Evolutionary conservation across 2,797 vertebrate genomes (phyloP).

Genomic region (Cottoperca gobio): DNA sequence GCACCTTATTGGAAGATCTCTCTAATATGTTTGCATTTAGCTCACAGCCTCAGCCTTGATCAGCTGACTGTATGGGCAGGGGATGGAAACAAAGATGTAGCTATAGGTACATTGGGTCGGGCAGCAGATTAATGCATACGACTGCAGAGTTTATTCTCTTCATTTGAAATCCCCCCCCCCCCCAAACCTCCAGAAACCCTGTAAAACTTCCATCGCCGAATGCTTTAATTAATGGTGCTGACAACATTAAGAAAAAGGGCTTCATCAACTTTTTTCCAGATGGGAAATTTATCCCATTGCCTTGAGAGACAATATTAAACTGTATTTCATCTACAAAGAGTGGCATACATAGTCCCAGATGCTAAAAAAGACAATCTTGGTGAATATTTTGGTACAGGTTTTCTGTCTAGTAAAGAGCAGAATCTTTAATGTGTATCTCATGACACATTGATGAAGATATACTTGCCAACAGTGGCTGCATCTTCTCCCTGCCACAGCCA

Average conservation of each 20-base stretch:
- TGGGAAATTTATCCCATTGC: constrained; percentile 1
- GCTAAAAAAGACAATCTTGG: not conserved
- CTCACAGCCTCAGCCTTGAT: constrained; percentile 1
- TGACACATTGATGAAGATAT: not conserved
- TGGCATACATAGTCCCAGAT: not conserved
- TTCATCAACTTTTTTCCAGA: constrained; percentile 31
- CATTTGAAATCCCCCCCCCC: constrained; percentile 6
- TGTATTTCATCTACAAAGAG: constrained; percentile 7
- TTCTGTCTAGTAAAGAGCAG: not conserved
- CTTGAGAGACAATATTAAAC: constrained; percentile 8
- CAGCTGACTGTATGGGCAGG: constrained; percentile 8
- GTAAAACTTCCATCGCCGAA: constrained; percentile 10
- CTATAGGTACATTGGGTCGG: not conserved
- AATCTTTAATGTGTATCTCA: not conserved
- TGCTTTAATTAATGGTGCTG: constrained; percentile 38
- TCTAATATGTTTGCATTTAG: constrained; percentile 24
- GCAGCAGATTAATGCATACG: constrained; percentile 29
- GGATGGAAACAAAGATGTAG: constrained; percentile 11
- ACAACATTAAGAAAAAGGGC: constrained; percentile 22
- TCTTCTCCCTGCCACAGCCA: not conserved
- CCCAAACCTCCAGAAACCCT: not conserved
- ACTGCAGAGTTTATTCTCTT: constrained; percentile 24
- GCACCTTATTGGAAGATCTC: not conserved
- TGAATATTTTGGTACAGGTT: not conserved
- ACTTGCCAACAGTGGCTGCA: not conserved